These are phyloP conservation scores for Halichondria panicea DNA, from an alignment of 37 sponge, comb jelly and placozoan genomes.

Conservation along the genomic window DNA sequence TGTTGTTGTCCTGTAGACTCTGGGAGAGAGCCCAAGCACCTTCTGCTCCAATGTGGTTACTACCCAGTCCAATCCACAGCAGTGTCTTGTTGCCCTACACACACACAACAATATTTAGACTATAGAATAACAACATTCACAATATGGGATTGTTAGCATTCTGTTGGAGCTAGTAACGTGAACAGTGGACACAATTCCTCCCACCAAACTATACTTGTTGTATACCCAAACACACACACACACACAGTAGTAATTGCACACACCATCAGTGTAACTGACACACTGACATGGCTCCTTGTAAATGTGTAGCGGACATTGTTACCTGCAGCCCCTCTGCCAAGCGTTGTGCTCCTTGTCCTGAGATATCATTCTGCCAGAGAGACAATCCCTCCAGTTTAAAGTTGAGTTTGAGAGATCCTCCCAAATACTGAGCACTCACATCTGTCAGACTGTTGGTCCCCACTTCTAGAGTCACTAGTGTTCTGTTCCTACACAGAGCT, in stretches of 20 bases:
- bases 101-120: neutral
- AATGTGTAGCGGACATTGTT: neutral
- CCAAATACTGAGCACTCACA: conserved; percentile 51
- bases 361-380: conserved; percentile 82
- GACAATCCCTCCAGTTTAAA: conserved; percentile 80
- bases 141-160: too few species aligned
- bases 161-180: too few species aligned
- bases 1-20: conserved; percentile 48
- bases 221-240: too few species aligned
- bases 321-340: conserved; percentile 76
- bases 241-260: too few species aligned
- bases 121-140: too few species aligned
- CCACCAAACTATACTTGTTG: too few species aligned
- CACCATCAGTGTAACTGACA: too few species aligned
- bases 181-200: too few species aligned
- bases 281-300: too few species aligned
- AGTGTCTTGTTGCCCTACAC: conserved; percentile 39
- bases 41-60: conserved; percentile 72
- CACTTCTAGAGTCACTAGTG: conserved; percentile 74
- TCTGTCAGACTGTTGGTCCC: conserved; percentile 80
- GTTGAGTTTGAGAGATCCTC: conserved; percentile 61
- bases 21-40: conserved; percentile 84
- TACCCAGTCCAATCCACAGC: conserved; percentile 86
- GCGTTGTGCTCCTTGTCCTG: conserved; percentile 63
- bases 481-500: conserved; percentile 70